Percentiles rank a stretch among this genome's conserved stretches.
Conservation (phyloP, 1,140 invertebrate genomes). For the Asbolus verrucosus region DNA sequence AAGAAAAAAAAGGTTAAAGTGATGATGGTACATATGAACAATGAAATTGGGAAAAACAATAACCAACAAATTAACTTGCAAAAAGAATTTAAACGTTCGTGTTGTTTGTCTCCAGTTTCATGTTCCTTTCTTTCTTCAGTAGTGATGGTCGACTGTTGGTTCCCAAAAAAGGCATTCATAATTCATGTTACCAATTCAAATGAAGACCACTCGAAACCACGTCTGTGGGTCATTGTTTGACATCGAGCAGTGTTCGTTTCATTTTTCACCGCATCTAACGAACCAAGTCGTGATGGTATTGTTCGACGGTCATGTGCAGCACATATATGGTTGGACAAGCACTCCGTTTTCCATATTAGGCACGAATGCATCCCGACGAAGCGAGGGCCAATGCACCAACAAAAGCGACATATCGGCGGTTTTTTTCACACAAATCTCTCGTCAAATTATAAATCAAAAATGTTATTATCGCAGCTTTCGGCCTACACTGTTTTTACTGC, state of each 20-base stretch:
- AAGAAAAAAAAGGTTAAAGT: too few species aligned
- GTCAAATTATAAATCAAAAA: slow-evolving; percentile 5
- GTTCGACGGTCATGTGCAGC: slow-evolving; percentile 5
- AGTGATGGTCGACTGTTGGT: too few species aligned
- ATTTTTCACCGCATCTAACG: slow-evolving; percentile 22
- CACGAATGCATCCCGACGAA: slow-evolving; percentile 6
- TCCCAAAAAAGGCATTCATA: too few species aligned
- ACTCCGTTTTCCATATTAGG: slow-evolving; percentile 26
- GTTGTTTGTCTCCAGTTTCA: too few species aligned
- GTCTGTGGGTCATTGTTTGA: slow-evolving; percentile 16
- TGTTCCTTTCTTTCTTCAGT: too few species aligned
- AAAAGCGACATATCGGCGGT: neutral
- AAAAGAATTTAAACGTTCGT: too few species aligned
- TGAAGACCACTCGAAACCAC: too few species aligned
- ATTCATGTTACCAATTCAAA: neutral
- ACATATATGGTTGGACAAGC: slow-evolving; percentile 15
- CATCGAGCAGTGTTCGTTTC: slow-evolving; percentile 7
- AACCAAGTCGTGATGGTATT: slow-evolving; percentile 25
- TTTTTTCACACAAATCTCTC: slow-evolving; percentile 14
- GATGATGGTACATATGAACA: too few species aligned
- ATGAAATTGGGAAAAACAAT: too few species aligned
- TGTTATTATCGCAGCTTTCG: neutral
- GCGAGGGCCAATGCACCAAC: slow-evolving; percentile 16
- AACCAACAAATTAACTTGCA: too few species aligned
- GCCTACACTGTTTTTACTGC: neutral